Base-by-base conservation (phyloP, 2,113 vertebrate species). In the Cyrtonyx montezumae region DNA sequence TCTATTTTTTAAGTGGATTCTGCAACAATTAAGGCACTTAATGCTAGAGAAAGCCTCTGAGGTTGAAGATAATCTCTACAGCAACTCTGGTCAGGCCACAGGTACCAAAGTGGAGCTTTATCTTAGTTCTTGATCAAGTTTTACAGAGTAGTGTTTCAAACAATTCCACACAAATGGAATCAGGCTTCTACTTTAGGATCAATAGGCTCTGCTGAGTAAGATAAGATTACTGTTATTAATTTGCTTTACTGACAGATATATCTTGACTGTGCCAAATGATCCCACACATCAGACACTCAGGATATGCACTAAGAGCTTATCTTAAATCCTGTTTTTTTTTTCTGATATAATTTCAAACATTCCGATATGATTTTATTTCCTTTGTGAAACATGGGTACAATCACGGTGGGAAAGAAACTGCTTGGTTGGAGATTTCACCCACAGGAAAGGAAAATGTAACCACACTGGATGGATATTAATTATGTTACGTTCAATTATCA, bases 141-240 rank as follows among this genome's bases (percentile, higher is more conserved):
- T 97, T 96, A 77, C 84, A 26, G 96, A 96, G 81, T 96, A 95
- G 93, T 91, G 93, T 98, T 98, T 98, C 97, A 97, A 97, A 97
- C 94, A 95, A 78, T 94, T 98, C 97, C 95, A 97, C 96, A 97
- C 95, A 98, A 97, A 97, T 55, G 62, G 97, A 97, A 97, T 96
- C 66, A 87, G 92, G 76, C 92, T 91, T 92, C 96, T 97, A 89
- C 96, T 96, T 94, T 74, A 96, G 94, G 96, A 97, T 97, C 97
- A 97, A 97, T 96, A 90, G 82, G 81, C 74, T 92, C 80, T 83
- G 73, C 79, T 96, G 71, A 86, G 90, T 62, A 96, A 97, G 97
- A 96, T 97, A 97, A 97, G 96, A 97, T 97, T 97, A 96, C 97
- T 96, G 86, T 92, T 96, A 97, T 97, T 97, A 97, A 97, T 97